phyloP scores from a whole-genome alignment of 2,113 vertebrate species.

The Sorex fumeus region DNA sequence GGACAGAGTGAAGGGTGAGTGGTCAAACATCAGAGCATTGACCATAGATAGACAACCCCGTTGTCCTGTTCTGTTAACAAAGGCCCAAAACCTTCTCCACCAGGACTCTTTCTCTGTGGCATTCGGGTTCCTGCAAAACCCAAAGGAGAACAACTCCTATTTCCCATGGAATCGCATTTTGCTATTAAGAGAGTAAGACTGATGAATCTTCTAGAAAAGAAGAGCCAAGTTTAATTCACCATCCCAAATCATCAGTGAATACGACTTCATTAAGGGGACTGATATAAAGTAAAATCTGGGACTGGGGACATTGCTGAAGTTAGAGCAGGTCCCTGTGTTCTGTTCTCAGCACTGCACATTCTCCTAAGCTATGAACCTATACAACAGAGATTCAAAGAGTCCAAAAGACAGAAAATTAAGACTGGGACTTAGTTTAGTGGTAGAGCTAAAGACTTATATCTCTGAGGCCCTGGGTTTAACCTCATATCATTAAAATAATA shows the following conservation, averaged over 20 bases:
- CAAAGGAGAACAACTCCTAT: background rate
- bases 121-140: background rate
- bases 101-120: background rate
- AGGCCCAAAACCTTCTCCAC: background rate
- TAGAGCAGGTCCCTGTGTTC: no score
- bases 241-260: background rate
- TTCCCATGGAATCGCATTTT: background rate
- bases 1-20: slow-evolving; percentile 98
- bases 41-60: fast-evolving
- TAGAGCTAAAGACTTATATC: no score
- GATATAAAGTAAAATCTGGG: background rate
- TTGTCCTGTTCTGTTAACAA: background rate
- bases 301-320: no score
- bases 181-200: background rate
- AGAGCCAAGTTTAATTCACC: background rate
- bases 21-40: background rate
- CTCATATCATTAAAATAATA: no score
- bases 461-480: no score
- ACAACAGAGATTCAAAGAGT: no score
- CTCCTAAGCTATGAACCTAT: no score
- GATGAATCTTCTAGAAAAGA: background rate
- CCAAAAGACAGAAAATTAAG: background rate
- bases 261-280: background rate
- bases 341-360: no score
- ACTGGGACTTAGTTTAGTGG: no score